Evolutionary conservation across 2,797 vertebrate species (phyloP), one percentile per base, ranked within the genome.

Genomic region (Channa striata): DNA sequence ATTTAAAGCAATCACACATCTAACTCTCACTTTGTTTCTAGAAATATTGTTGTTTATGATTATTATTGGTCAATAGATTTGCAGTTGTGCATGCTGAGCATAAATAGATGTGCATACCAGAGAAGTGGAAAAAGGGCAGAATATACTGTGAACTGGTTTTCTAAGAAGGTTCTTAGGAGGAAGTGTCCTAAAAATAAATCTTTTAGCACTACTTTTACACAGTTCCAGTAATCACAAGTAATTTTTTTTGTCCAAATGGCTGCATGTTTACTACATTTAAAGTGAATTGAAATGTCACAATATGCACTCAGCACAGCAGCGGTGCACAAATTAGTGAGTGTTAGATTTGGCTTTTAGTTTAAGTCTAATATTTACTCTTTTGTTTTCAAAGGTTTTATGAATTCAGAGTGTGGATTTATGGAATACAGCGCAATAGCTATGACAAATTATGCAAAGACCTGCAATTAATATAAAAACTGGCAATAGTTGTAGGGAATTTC

Each of bases 391-490:
- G 64, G 23, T 43, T 42, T 69, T 19, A 5, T 56, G 43, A 65
- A 56, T 68, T 79, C 47, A 42, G 36, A 51, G 44, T 62, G 74
- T 65, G 20, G 68, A 70, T 78, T 77, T 65, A 51, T 80, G 53
- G 70, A 77, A 47, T 66, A 68, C 23, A 68, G 59, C 6, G 25
- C 25, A 30, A 73, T 68, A 73, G 82, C 68, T 75, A 70, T 48
- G 60, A 42, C 54, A 71, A 75, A 74, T 79, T 36, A 72, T 44
- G 42, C 8, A 21, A 68, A 39, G 64, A 79, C 49, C 78, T 88
- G 87, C 59, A 47, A 80, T 80, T 62, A 79, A 87, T 87, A 65
- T 68, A 62, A 82, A 81, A 58, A 3, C 65, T 87, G 74, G 80
- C 75, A 63, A 17, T 59, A 7, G 72, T 78, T 67, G 14, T 67